A percentile compares a stretch with the other conserved stretches of the same genome.
Evolutionary conservation across 2,888 invertebrate genomes (phyloP).

Genomic region (Trimorus sp.): DNA sequence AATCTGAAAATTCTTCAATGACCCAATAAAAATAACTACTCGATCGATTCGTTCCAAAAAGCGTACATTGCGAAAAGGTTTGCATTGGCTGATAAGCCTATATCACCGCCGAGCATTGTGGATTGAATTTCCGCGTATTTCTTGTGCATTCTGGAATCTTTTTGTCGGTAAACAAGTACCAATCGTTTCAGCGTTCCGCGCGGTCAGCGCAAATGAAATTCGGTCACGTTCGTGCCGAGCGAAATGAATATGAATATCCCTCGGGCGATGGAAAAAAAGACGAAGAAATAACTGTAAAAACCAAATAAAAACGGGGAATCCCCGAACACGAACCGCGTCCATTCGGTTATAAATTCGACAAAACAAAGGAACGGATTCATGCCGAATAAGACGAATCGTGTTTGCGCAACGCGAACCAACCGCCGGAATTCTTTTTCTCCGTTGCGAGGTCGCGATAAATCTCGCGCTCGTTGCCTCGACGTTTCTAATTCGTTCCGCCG

Average conservation of each 20-base stretch:
- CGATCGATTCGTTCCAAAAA: too few species aligned
- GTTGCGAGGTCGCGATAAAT: conserved; percentile 44
- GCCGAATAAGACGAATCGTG: conserved; percentile 30
- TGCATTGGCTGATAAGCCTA: too few species aligned
- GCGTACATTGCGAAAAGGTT: too few species aligned
- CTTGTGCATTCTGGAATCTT: conserved; percentile 4
- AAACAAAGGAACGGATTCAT: conserved; percentile 16
- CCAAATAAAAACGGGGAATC: not conserved
- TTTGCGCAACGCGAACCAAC: not conserved
- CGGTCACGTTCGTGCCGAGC: conserved; percentile 21
- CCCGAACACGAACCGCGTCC: not conserved
- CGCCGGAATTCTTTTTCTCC: conserved; percentile 14
- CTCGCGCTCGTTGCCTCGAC: conserved; percentile 40
- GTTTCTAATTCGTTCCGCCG: conserved; percentile 55
- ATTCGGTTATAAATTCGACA: conserved; percentile 31
- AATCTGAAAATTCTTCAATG: too few species aligned
- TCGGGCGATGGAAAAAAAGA: not conserved
- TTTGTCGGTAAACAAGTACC: conserved; percentile 20
- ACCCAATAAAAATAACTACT: too few species aligned
- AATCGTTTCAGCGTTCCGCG: conserved; percentile 9
- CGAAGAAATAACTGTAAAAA: not conserved
- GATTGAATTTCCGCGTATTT: conserved; percentile 24
- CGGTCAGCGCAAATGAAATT: conserved; percentile 19
- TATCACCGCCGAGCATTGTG: not conserved
- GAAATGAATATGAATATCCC: conserved; percentile 32